Base-by-base conservation (phyloP, 37 sponge, comb jelly and placozoan species). In the Hexactinellida sp. region DNA sequence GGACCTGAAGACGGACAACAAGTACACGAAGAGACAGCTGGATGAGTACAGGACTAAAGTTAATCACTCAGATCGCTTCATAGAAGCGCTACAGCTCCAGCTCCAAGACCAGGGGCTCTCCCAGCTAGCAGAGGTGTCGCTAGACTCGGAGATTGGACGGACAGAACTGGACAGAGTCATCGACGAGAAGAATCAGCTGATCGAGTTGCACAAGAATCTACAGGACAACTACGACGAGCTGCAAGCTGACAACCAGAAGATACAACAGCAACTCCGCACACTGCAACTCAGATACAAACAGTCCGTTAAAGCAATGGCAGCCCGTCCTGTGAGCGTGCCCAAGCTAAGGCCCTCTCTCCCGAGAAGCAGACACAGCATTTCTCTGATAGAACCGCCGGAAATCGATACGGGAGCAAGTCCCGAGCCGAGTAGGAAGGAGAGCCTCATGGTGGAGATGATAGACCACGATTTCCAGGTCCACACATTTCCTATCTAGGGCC, bases 401-500 rank as follows among this genome's bases (percentile, higher is more conserved):
- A 7, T n/a, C 19, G 76, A 63, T 10, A 23, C 19, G 13, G 76
- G 30, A 10, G 30, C 76, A 3, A 63, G 76, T n/a, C 76, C 76
- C 25, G 30, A 10, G 3, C 76, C 76, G 13, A 23, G 30, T 3
- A 63, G 76, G 76, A 63, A 28, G 76, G 30, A 10, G 3, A 63
- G 13, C 34, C 76, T 63, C 32, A 63, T 63, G 76, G 76, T 10
- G 28, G 76, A 63, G 76, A 63, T 63, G 76, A 63, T 63, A 63
- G 76, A 63, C 5, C 76, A 63, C 13, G 76, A 63, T 63, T 63
- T 63, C 5, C 76, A 63, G 76, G 76, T 63, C 10, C 5, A 41
- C 13, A 41, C 13, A 41, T 41, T n/a, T n/a, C n/a, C n/a, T n/a
- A n/a, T n/a, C n/a, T n/a, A n/a, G n/a, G n/a, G n/a, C n/a, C n/a